Conservation (phyloP, 2,888 invertebrate species). For the Gibbula magus region DNA sequence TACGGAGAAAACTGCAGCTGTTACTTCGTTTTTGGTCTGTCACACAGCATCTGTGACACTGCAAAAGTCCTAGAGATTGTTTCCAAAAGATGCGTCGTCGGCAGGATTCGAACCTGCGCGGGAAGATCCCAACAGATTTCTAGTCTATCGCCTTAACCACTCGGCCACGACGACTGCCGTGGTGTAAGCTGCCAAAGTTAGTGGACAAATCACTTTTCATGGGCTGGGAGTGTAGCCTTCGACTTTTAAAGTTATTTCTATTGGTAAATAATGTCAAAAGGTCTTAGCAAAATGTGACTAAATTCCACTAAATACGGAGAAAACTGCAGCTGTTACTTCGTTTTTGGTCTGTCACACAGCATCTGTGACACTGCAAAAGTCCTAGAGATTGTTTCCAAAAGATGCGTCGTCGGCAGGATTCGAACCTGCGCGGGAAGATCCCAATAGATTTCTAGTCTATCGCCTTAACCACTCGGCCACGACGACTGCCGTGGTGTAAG, state of each 20-base stretch:
- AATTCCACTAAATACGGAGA: no score
- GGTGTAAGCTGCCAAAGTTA: not conserved
- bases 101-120: slow-evolving; percentile 34
- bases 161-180: slow-evolving; percentile 48
- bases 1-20: no score
- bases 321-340: no score
- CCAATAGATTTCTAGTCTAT: slow-evolving; percentile 54
- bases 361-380: no score
- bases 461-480: slow-evolving; percentile 55
- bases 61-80: no score
- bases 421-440: slow-evolving; percentile 46
- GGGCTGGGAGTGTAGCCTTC: no score
- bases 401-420: not conserved
- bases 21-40: no score
- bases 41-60: no score
- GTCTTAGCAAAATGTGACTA: no score
- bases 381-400: not conserved
- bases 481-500: slow-evolving; percentile 31
- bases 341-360: no score
- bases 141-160: slow-evolving; percentile 54
- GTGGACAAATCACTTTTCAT: not conserved
- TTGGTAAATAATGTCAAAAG: no score
- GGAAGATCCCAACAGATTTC: slow-evolving; percentile 52
- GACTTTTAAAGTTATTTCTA: no score
- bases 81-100: not conserved